These are phyloP conservation scores for Caenorhabditis becei DNA, from an alignment of 2,888 invertebrate species.

Conservation along the genomic window DNA sequence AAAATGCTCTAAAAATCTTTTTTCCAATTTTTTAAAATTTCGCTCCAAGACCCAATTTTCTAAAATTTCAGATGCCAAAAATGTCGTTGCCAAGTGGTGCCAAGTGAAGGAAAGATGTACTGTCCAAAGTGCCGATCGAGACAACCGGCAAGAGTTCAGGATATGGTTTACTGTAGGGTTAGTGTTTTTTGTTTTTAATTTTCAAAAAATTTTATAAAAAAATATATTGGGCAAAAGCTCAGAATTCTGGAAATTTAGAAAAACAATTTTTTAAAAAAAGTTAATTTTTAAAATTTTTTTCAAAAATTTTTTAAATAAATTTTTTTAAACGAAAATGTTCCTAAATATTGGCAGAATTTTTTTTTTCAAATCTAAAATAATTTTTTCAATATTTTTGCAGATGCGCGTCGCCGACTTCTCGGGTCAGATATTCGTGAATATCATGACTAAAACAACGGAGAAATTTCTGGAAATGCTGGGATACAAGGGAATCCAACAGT, in stretches of 20 bases:
- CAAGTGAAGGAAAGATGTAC: background rate
- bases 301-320: background rate
- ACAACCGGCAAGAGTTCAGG: too few relatives aligned
- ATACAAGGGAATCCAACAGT: constrained; percentile 35
- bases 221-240: background rate
- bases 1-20: background rate
- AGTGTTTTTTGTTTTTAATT: background rate
- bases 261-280: too few relatives aligned
- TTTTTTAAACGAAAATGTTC: background rate
- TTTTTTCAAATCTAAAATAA: background rate
- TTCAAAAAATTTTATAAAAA: background rate
- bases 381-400: constrained; percentile 18
- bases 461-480: constrained; percentile 34
- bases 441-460: constrained; percentile 26
- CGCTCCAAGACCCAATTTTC: background rate
- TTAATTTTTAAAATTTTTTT: background rate
- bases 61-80: constrained; percentile 21
- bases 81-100: background rate
- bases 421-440: constrained; percentile 47
- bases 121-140: background rate
- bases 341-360: background rate
- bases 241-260: too few relatives aligned
- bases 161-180: constrained; percentile 12
- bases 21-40: too few relatives aligned
- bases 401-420: constrained; percentile 53